phyloP scores from a whole-genome alignment of 2,113 vertebrate genomes.

The Himantopus leucocephalus region DNA sequence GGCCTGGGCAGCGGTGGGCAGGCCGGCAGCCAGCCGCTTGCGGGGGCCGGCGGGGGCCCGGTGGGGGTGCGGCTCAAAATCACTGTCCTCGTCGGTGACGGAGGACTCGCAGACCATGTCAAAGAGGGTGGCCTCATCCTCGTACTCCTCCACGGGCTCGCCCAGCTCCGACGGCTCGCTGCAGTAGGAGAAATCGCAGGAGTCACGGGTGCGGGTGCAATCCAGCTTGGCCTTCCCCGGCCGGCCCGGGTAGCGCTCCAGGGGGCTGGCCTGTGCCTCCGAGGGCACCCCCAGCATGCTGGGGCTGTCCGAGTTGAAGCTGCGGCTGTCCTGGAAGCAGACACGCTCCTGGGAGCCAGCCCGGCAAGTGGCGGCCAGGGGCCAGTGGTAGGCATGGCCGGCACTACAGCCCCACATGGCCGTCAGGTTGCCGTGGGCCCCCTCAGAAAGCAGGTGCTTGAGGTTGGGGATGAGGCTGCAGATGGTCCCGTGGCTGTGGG shows the following conservation, averaged over 20 bases:
- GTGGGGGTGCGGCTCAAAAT: constrained; percentile 78
- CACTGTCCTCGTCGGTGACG: constrained; percentile 85
- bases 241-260: constrained; percentile 79
- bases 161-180: constrained; percentile 85
- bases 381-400: constrained; percentile 91
- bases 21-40: background rate
- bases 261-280: constrained; percentile 77
- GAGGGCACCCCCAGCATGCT: constrained; percentile 81
- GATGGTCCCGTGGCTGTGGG: constrained; percentile 92
- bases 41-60: constrained; percentile 57
- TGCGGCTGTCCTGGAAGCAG: constrained; percentile 84
- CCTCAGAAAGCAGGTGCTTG: constrained; percentile 84
- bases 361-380: constrained; percentile 82
- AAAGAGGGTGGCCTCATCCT: constrained; percentile 82
- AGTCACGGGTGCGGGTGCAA: constrained; percentile 79
- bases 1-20: constrained; percentile 53
- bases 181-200: constrained; percentile 87
- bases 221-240: constrained; percentile 79
- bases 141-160: constrained; percentile 83
- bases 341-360: constrained; percentile 81
- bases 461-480: constrained; percentile 90
- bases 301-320: constrained; percentile 82
- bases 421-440: constrained; percentile 81
- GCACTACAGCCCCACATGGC: constrained; percentile 89
- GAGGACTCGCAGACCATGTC: constrained; percentile 89